Evolutionary conservation across 2,888 invertebrate species (phyloP).

Genomic region (Flexamia atlantica): DNA sequence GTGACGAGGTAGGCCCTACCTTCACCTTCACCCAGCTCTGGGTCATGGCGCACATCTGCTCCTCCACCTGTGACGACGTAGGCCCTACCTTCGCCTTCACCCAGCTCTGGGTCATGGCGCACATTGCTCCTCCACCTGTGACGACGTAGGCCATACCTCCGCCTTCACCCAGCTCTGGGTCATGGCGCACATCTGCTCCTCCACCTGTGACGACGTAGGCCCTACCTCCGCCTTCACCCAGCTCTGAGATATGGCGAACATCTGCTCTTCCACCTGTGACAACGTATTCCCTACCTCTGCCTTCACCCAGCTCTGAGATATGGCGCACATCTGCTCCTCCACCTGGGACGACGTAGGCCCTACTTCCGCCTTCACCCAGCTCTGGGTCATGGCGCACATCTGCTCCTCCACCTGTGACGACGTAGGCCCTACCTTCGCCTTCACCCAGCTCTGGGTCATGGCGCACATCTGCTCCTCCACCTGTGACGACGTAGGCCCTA

Average conservation of each 20-base stretch:
- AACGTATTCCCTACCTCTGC: too few species aligned
- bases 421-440: conserved; percentile 48
- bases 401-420: conserved; percentile 62
- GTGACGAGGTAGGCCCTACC: too few species aligned
- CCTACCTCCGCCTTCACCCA: neutral
- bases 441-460: conserved; percentile 58
- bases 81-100: conserved; percentile 52
- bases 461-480: conserved; percentile 50
- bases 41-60: conserved; percentile 51
- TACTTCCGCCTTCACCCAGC: conserved; percentile 52
- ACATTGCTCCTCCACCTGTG: conserved; percentile 62
- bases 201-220: conserved; percentile 60
- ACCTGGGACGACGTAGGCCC: too few species aligned
- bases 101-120: conserved; percentile 58
- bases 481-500: too few species aligned
- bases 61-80: too few species aligned
- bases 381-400: conserved; percentile 56
- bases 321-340: too few species aligned
- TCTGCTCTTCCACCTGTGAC: too few species aligned
- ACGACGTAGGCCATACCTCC: conserved; percentile 58
- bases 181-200: conserved; percentile 60
- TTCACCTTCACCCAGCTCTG: conserved; percentile 59
- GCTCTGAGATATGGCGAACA: too few species aligned
- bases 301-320: too few species aligned
- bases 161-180: conserved; percentile 53